Base-by-base conservation (phyloP, 2,113 vertebrate genomes). In the Protobothrops mucrosquamatus region DNA sequence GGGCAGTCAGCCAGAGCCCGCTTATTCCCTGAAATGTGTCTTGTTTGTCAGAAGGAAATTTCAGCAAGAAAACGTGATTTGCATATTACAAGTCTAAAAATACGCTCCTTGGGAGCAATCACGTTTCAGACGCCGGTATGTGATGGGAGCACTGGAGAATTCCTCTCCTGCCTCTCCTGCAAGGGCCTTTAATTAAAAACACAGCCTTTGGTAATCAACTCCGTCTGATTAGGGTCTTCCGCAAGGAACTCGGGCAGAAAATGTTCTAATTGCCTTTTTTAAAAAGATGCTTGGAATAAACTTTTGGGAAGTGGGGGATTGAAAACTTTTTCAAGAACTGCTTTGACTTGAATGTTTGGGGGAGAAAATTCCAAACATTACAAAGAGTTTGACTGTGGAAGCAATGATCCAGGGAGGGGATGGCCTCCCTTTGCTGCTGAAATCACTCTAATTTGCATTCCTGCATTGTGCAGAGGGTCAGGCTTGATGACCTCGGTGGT, bases 181-280 rank as follows among this genome's bases (percentile, higher is more conserved):
- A 56, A 39, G 29, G 51, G 59, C 39, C 51, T 92, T 52, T 89
- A 89, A 92, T 92, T 92, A 89, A 56, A 92, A 89, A 88, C 26
- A 8, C 59, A 29, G n/a, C 23, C 51, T 69, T 29, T 5, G 5
- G 87, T 92, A 81, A 92, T 92, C 87, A 81, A 46, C 22, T 43
- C 87, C n/a, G 51, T 46, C 87, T 92, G 91, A 88, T 69, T 64
- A 29, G 23, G 22, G 43, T n/a, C 85, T 56, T 56, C 91, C 29
- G 2, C 54, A 12, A 61, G 55, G 54, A 29, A 6, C 29, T 52
- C 29, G 9, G 59, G n/a, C 61, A 69, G 91, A 14, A 46, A 88
- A 54, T 24, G 29, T 51, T 69, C n/a, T 39, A 26, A 54, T 54
- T 52, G 57, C 43, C 43, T 87, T 3, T 34, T 61, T 15, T 51